A percentile compares a stretch with the other conserved stretches of the same genome.
Evolutionary conservation across 2,113 vertebrate species (phyloP).

Genomic region (Rostratula benghalensis): DNA sequence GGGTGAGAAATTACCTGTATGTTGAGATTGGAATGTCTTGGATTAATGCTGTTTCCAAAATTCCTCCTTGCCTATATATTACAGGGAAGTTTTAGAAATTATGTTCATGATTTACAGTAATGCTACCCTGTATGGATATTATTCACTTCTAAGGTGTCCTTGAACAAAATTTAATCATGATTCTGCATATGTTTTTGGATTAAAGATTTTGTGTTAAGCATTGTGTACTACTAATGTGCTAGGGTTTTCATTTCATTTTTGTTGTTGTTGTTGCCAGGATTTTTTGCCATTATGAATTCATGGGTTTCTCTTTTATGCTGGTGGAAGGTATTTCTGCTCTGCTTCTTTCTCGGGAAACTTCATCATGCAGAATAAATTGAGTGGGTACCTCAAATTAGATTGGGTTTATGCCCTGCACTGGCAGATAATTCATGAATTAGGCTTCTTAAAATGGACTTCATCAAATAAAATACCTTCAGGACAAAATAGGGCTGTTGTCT

Average conservation of each 20-base stretch:
- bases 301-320: neutral
- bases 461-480: slow-evolving; percentile 42
- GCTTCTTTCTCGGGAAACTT: neutral
- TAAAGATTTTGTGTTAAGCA: neutral
- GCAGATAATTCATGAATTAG: slow-evolving; percentile 28
- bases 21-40: neutral
- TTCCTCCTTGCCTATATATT: neutral
- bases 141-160: neutral
- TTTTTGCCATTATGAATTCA: neutral
- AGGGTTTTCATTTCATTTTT: neutral
- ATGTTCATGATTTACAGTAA: neutral
- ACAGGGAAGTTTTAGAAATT: neutral
- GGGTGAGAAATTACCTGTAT: neutral
- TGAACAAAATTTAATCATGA: neutral
- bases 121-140: neutral
- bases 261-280: neutral
- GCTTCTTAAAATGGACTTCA: slow-evolving; percentile 44
- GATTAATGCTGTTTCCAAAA: neutral
- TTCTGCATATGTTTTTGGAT: neutral
- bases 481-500: slow-evolving; percentile 17
- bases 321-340: neutral
- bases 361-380: slow-evolving; percentile 19
- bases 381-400: neutral
- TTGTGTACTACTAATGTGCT: neutral
- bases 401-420: slow-evolving; percentile 19